Percentiles rank a stretch among this genome's conserved stretches.
phyloP scores from a whole-genome alignment of 1,140 invertebrate species.

The Drosophila nikananu region DNA sequence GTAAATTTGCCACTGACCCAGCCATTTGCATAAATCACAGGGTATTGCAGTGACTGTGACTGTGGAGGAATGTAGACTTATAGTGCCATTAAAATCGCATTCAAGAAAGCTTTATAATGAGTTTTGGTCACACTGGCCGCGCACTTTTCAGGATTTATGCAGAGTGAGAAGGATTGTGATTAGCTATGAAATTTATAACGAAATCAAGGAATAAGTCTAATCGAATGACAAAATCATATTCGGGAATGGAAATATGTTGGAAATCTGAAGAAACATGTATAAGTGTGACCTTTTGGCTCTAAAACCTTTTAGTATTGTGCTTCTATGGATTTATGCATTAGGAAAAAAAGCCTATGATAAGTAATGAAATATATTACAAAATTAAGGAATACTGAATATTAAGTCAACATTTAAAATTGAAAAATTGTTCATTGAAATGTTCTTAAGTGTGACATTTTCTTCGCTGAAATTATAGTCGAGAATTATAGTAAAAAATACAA shows the following conservation, averaged over 20 bases:
- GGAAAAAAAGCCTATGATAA: too few species aligned
- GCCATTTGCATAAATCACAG: slow-evolving; percentile 68
- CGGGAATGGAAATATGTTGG: neutral
- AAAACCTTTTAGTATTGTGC: neutral
- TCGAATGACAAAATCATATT: too few species aligned
- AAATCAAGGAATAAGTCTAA: neutral
- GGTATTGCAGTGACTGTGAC: slow-evolving; percentile 15
- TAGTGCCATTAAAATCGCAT: slow-evolving; percentile 40
- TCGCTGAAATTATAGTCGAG: too few species aligned
- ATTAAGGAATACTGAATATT: too few species aligned
- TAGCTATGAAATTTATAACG: too few species aligned
- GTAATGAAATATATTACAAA: too few species aligned
- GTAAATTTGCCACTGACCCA: slow-evolving; percentile 53
- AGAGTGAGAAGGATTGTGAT: too few species aligned
- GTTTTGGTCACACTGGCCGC: slow-evolving; percentile 4
- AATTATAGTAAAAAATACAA: neutral
- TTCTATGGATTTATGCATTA: too few species aligned
- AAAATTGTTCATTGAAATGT: too few species aligned
- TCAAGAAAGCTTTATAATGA: slow-evolving; percentile 16
- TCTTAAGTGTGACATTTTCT: neutral
- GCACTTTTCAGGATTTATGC: neutral
- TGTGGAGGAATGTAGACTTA: slow-evolving; percentile 24
- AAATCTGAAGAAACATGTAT: too few species aligned
- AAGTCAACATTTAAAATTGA: neutral
- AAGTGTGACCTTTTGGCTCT: neutral